Evolutionary conservation across 2,797 vertebrate genomes (phyloP).

Genomic region (Phoebastria nigripes): DNA sequence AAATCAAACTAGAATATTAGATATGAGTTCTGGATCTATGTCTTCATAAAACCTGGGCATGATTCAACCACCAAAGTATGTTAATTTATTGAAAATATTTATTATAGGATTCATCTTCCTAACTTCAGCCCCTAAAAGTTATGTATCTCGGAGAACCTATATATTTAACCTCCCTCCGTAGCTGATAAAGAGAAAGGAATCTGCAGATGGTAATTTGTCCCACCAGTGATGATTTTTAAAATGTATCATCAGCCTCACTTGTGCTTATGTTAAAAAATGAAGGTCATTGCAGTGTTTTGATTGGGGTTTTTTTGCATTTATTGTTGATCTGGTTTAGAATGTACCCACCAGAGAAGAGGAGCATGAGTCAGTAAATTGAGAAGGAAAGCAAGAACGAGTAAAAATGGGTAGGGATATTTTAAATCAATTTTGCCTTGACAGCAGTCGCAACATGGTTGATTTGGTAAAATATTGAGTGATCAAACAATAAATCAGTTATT

Average conservation of each 20-base stretch:
- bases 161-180: neutral
- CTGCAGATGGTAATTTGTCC: neutral
- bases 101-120: neutral
- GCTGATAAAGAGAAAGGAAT: neutral
- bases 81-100: neutral
- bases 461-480: neutral
- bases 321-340: neutral
- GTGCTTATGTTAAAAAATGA: neutral
- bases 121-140: neutral
- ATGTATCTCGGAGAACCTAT: neutral
- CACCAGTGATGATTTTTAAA: neutral
- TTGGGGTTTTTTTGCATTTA: neutral
- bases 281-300: neutral
- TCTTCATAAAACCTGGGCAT: neutral
- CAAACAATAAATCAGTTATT: neutral
- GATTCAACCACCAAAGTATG: neutral
- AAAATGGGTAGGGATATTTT: neutral
- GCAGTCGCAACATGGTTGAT: neutral
- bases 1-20: neutral
- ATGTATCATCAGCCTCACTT: neutral
- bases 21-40: neutral
- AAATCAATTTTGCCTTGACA: neutral
- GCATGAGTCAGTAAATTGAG: neutral
- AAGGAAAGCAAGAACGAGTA: neutral
- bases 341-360: neutral